Conservation (phyloP, 2,797 vertebrate genomes). For the Synaphobranchus kaupii region DNA sequence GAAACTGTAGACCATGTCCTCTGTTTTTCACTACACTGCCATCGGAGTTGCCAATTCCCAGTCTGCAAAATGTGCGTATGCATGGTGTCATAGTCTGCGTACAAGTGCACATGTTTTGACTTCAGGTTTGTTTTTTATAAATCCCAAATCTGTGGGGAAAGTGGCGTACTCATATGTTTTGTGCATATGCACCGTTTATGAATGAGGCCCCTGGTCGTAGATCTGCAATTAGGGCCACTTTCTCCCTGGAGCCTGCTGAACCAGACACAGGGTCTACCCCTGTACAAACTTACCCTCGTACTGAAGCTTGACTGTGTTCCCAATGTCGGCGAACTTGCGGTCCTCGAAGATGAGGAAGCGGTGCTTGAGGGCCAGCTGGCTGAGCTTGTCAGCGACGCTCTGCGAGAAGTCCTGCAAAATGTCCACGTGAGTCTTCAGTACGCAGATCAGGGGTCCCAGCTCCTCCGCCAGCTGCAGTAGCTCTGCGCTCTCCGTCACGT, state of each 20-base stretch:
- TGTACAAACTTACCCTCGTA: slow-evolving; percentile 78
- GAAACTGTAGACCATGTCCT: no score
- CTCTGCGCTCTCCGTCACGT: slow-evolving; percentile 78
- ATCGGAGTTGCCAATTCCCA: no score
- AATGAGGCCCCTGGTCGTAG: no score
- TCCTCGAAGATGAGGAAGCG: slow-evolving; percentile 96
- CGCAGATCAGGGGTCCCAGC: slow-evolving; percentile 85
- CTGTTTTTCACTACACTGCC: no score
- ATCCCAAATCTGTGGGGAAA: no score
- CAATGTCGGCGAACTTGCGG: slow-evolving; percentile 96
- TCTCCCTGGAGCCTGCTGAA: not conserved
- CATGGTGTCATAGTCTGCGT: no score
- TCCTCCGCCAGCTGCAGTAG: slow-evolving; percentile 80
- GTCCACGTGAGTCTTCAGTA: slow-evolving; percentile 93
- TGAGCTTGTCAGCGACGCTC: slow-evolving; percentile 70
- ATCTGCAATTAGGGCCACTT: no score
- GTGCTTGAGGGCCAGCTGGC: slow-evolving; percentile 72
- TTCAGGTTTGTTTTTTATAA: no score
- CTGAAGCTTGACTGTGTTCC: slow-evolving; percentile 90
- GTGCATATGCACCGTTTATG: no score
- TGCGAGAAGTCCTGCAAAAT: slow-evolving; percentile 80
- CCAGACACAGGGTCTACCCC: not conserved
- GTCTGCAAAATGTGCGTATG: no score
- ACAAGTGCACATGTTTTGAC: no score
- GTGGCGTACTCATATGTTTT: no score